Base-by-base conservation (phyloP, 2,888 invertebrate species). In the Pycnomerus fuliginosus region DNA sequence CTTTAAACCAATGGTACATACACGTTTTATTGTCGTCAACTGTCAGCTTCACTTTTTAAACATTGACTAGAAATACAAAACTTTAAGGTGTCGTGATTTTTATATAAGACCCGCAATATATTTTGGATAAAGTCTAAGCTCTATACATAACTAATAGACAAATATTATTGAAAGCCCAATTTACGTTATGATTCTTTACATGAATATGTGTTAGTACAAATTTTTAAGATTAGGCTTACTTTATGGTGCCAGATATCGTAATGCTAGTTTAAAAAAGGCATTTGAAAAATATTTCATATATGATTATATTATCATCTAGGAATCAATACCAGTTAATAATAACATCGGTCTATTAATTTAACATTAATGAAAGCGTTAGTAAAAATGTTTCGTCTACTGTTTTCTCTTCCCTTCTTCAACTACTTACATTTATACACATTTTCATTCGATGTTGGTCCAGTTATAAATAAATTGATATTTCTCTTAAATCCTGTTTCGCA, bases 401-500 rank as follows among this genome's bases (percentile, higher is more conserved):
- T 44, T 44, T 39, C 30, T 29, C 29, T 16, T 31, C 23, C 15
- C 13, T 36, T 34, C 23, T 16, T 22, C 34, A 31, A 28, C 39
- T 40, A 48, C 37, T 29, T 50, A 56, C 51, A 58, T 50, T 53
- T 57, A 49, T 49, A 49, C 45, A 40, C 31, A 40, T 32, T 48
- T 67, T 42, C 28, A 23, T 25, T 68, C 63, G 65, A 67, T 66
- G 67, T 67, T 68, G 68, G 68, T 69, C 68, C 66, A 55, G 59
- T 59, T 48, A 42, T 40, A 37, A 28, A 22, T 36, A 41, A 40
- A 58, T 46, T 53, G 55, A 50, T 54, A 55, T 47, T 30, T 36
- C 11, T 25, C 25, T 3, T 49, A 56, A 58, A 46, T 64, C 56
- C 78, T 72, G 60, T 77, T 78, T 48, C 80, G 73, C 55, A 80